Evolutionary conservation across 2,888 invertebrate genomes (phyloP).

Genomic region (Drosophila neonasuta): DNA sequence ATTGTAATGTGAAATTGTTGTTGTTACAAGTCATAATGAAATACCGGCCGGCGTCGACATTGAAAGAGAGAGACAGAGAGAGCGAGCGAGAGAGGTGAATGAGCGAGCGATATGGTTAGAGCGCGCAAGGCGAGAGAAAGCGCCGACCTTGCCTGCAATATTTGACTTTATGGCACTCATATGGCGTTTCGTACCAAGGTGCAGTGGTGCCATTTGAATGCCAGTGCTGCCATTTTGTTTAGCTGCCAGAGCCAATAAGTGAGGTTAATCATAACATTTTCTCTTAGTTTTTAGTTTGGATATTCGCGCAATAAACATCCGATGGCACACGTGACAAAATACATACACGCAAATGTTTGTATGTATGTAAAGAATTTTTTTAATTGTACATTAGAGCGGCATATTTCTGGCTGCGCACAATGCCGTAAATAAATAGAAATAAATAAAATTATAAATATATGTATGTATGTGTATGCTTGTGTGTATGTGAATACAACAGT

Average conservation of each 20-base stretch:
- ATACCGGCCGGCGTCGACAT: constrained; percentile 64
- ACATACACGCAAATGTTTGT: constrained; percentile 9
- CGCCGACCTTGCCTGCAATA: constrained; percentile 36
- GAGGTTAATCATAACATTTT: constrained; percentile 37
- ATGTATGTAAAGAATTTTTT: constrained; percentile 1
- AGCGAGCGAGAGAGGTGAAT: constrained; percentile 13
- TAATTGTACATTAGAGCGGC: constrained; percentile 45
- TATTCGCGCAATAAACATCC: constrained; percentile 34
- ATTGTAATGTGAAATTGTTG: constrained; percentile 36
- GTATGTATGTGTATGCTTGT: background rate
- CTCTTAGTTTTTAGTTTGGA: constrained; percentile 17
- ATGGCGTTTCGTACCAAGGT: too few relatives aligned
- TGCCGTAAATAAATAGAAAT: constrained; percentile 51
- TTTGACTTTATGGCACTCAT: too few relatives aligned
- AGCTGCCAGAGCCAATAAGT: constrained; percentile 16
- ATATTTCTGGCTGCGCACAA: constrained; percentile 62
- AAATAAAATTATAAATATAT: constrained; percentile 37
- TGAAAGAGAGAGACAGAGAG: constrained; percentile 26
- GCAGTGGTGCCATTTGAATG: constrained; percentile 40
- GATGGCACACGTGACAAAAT: constrained; percentile 45
- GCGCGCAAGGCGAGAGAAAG: constrained; percentile 34
- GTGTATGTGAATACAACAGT: constrained; percentile 11
- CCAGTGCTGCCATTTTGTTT: constrained; percentile 39
- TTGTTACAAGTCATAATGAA: constrained; percentile 45
- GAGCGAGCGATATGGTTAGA: background rate